Conservation (phyloP, 2,888 invertebrate genomes). For the Heliconius sara region DNA sequence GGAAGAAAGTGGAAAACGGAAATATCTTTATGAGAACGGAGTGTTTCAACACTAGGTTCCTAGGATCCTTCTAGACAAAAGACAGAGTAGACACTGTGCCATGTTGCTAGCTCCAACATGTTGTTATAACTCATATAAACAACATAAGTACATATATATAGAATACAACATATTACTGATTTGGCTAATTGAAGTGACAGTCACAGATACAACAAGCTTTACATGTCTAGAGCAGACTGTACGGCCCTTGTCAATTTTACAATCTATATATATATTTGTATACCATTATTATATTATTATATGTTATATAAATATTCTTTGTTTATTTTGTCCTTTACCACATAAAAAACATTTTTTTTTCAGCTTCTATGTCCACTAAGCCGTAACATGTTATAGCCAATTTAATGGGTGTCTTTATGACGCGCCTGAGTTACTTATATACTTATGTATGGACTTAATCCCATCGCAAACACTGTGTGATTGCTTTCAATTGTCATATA, state of each 20-base stretch:
- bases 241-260: slow-evolving; percentile 7
- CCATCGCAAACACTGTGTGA: slow-evolving; percentile 10
- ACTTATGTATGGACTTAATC: slow-evolving; percentile 40
- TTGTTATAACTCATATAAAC: neutral
- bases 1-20: too few relatives aligned
- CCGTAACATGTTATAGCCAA: slow-evolving; percentile 64
- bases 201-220: slow-evolving; percentile 1
- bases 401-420: slow-evolving; percentile 69
- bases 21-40: too few relatives aligned
- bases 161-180: neutral
- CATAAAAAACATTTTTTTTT: neutral
- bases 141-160: neutral
- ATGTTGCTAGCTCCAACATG: too few relatives aligned
- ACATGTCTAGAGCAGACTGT: slow-evolving; percentile 17
- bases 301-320: neutral
- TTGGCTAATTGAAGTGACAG: slow-evolving; percentile 17
- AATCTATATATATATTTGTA: neutral
- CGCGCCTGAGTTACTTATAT: slow-evolving; percentile 42
- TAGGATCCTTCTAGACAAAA: too few relatives aligned
- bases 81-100: too few relatives aligned
- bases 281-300: neutral
- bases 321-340: neutral
- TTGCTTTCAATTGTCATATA: neutral
- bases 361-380: slow-evolving; percentile 38
- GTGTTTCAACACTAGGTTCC: too few relatives aligned